Conservation (phyloP, 2,888 invertebrate genomes). For the Volucella inanis region DNA sequence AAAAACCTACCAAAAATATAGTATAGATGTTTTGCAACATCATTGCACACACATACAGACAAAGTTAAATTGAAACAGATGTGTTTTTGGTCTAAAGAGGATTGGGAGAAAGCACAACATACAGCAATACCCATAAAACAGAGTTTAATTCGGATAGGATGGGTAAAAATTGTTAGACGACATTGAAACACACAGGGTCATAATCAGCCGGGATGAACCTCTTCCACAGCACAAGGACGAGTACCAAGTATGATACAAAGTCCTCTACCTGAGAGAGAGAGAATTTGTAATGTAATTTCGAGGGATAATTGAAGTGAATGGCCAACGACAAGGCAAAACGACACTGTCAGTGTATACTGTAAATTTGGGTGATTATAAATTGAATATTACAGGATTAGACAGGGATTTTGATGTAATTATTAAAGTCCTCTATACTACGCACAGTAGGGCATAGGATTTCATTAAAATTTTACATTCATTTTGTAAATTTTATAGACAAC, state of each 20-base stretch:
- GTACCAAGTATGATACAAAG: neutral
- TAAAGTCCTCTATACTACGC: constrained; percentile 9
- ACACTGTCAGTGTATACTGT: constrained; percentile 41
- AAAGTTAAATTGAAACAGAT: constrained; percentile 46
- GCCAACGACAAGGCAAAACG: constrained; percentile 44
- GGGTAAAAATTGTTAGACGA: constrained; percentile 62
- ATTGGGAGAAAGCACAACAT: constrained; percentile 4
- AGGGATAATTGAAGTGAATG: constrained; percentile 68
- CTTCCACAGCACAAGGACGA: neutral
- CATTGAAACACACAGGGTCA: constrained; percentile 13
- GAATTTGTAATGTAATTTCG: constrained; percentile 63
- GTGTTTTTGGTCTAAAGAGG: constrained; percentile 13
- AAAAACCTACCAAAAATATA: neutral
- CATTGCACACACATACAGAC: neutral
- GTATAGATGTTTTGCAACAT: neutral
- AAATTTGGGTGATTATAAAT: constrained; percentile 69
- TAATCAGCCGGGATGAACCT: neutral
- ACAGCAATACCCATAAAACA: constrained; percentile 53
- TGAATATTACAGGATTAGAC: constrained; percentile 66
- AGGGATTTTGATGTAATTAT: constrained; percentile 49
- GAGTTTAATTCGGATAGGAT: constrained; percentile 48
- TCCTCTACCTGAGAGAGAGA: neutral
- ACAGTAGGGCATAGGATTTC: constrained; percentile 18
- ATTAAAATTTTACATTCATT: constrained; percentile 10
- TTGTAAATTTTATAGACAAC: neutral